Base-by-base conservation (phyloP, 2,888 invertebrate genomes). In the Dicyrtomina minuta region DNA sequence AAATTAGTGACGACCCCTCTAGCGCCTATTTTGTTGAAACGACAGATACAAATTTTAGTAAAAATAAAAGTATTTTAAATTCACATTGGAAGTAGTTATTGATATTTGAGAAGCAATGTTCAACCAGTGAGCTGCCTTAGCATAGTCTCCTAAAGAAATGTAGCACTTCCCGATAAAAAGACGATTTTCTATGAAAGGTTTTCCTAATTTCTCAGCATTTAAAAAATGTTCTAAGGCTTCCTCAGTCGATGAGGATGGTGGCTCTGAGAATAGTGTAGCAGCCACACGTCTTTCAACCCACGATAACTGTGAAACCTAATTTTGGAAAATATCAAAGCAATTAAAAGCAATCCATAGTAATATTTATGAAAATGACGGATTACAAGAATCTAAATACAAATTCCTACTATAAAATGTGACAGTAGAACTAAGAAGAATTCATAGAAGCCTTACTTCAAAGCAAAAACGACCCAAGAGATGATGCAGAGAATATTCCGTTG, bases 391-490 rank as follows among this genome's bases (percentile, higher is more conserved):
- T 43, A 13, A 43, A 43, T n/a, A n/a, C n/a, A n/a, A n/a, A 15
- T 41, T 39, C 46, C 49, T 51, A 27, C 33, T 33, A 70, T 33
- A 39, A 24, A 68, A 64, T 44, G 15, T 46, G 55, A 55, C 26
- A 51, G n/a, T 8, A 20, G 15, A 60, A 71, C n/a, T 67, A 26
- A 39, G 3, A 66, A 22, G 22, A 44, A 46, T 59, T 13, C 4
- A 53, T 20, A 46, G 26, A 27, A 79, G n/a, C n/a, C 79, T 78
- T 77, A 89, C 86, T 82, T 88, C 88, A 80, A 83, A 88, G 79
- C 86, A 85, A 83, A 89, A 90, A 79, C 90, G 83, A 12, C 90
- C 90, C 59, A 89, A 81, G 78, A 90, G 84, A 81, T 90, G 87
- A 80, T 89, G 86, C 51, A 89, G 81, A 1, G 85, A 83, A 12